Conservation (phyloP, 2,888 invertebrate genomes). For the Byasa hedistus region DNA sequence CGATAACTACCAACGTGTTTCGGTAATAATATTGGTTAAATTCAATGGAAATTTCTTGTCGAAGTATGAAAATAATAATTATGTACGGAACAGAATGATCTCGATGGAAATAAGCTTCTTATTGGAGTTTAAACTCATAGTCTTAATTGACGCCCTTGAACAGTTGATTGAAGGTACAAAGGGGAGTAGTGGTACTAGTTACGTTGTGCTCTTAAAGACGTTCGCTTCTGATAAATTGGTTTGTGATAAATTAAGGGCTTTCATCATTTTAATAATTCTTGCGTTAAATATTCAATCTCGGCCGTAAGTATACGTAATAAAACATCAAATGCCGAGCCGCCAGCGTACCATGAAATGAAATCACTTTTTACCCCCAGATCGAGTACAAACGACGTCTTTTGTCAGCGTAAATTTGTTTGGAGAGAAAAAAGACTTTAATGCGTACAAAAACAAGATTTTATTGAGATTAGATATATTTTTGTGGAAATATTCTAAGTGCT, state of each 20-base stretch:
- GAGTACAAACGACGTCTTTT: constrained; percentile 13
- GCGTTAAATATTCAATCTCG: constrained; percentile 24
- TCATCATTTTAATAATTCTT: constrained; percentile 22
- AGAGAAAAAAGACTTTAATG: constrained; percentile 2
- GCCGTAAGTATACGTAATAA: constrained; percentile 32
- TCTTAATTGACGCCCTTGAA: background rate
- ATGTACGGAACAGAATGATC: background rate
- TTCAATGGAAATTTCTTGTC: too few species aligned
- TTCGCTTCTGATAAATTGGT: background rate
- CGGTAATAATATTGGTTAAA: too few species aligned
- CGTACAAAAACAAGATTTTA: background rate
- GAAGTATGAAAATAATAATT: too few species aligned
- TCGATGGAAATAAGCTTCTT: background rate
- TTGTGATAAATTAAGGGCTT: constrained; percentile 9
- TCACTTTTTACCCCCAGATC: constrained; percentile 31
- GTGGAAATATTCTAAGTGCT: too few species aligned
- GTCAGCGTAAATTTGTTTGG: constrained; percentile 7
- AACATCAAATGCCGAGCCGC: constrained; percentile 24
- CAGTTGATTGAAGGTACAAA: background rate
- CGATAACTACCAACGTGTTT: background rate
- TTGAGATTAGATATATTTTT: too few species aligned
- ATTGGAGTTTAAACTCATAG: background rate
- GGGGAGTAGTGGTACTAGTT: background rate
- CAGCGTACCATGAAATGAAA: constrained; percentile 48
- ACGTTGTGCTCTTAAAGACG: background rate